Percentiles rank a stretch among this genome's conserved stretches.
These are phyloP conservation scores for Eupithecia tripunctaria DNA, from an alignment of 2,888 invertebrate species.

Conservation along the genomic window DNA sequence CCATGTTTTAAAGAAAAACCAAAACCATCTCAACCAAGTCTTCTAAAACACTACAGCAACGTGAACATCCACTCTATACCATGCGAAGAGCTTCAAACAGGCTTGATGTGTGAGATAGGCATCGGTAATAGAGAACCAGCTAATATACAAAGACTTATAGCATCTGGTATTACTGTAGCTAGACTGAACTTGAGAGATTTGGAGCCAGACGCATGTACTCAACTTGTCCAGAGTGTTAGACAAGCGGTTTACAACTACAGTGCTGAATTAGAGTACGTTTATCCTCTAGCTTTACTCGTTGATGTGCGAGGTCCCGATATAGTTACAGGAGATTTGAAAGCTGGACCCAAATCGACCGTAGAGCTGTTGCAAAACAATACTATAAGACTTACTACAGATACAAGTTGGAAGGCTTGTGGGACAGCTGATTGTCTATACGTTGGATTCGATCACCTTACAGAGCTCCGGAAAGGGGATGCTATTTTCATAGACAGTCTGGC, in stretches of 20 bases:
- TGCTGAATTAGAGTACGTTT: constrained; percentile 75
- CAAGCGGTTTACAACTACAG: constrained; percentile 80
- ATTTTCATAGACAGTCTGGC: constrained; percentile 77
- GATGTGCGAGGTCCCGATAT: constrained; percentile 75
- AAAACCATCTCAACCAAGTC: constrained; percentile 53
- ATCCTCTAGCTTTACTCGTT: constrained; percentile 77
- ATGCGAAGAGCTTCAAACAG: constrained; percentile 76
- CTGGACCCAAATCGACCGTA: constrained; percentile 65
- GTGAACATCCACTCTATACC: constrained; percentile 68
- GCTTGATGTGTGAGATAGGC: constrained; percentile 78
- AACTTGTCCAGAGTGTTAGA: constrained; percentile 75
- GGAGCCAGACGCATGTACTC: constrained; percentile 72
- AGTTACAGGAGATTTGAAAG: constrained; percentile 73
- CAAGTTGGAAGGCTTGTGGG: constrained; percentile 81
- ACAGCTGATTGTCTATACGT: constrained; percentile 83
- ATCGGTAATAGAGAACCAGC: constrained; percentile 67
- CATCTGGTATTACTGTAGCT: constrained; percentile 78
- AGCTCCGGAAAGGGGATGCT: constrained; percentile 78
- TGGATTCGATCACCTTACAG: constrained; percentile 80
- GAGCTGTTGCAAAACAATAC: constrained; percentile 67
- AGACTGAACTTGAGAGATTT: constrained; percentile 74
- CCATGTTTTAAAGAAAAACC: constrained; percentile 53
- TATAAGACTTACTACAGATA: constrained; percentile 80
- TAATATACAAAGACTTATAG: constrained; percentile 74
- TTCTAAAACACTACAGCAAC: constrained; percentile 70